These are phyloP conservation scores for Aleiodes leptofemur DNA, from an alignment of 2,888 invertebrate genomes.

Conservation along the genomic window DNA sequence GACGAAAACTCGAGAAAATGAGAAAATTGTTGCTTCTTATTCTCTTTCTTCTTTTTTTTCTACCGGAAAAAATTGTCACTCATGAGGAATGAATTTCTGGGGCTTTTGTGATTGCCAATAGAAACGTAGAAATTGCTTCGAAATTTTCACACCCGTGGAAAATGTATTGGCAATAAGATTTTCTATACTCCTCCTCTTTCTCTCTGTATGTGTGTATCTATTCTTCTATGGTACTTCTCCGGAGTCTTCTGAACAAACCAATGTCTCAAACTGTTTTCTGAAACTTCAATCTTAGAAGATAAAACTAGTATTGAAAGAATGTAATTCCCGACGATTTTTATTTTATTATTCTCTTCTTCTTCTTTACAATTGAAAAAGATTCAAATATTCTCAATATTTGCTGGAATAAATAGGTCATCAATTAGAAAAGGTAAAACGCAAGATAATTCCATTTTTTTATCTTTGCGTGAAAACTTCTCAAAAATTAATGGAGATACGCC, in stretches of 20 bases:
- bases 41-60: slow-evolving; percentile 55
- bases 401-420: no score
- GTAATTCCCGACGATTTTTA: slow-evolving; percentile 48
- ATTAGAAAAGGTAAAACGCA: no score
- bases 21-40: slow-evolving; percentile 62
- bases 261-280: neutral
- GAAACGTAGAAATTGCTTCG: slow-evolving; percentile 70
- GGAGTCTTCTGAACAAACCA: neutral
- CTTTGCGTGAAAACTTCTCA: no score
- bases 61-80: slow-evolving; percentile 65
- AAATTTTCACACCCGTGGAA: slow-evolving; percentile 61
- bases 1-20: slow-evolving; percentile 41
- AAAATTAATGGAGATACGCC: no score
- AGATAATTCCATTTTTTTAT: no score
- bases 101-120: slow-evolving; percentile 69
- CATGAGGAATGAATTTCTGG: slow-evolving; percentile 30
- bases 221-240: neutral
- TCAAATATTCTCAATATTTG: no score
- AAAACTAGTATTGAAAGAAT: slow-evolving; percentile 60
- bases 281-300: no score
- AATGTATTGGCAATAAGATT: slow-evolving; percentile 72
- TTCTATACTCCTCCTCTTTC: slow-evolving; percentile 46
- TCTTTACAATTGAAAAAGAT: neutral
- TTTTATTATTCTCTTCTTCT: slow-evolving; percentile 22
- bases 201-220: neutral